Evolutionary conservation across 2,888 invertebrate species (phyloP).

Genomic region (Drosophila ustulata): DNA sequence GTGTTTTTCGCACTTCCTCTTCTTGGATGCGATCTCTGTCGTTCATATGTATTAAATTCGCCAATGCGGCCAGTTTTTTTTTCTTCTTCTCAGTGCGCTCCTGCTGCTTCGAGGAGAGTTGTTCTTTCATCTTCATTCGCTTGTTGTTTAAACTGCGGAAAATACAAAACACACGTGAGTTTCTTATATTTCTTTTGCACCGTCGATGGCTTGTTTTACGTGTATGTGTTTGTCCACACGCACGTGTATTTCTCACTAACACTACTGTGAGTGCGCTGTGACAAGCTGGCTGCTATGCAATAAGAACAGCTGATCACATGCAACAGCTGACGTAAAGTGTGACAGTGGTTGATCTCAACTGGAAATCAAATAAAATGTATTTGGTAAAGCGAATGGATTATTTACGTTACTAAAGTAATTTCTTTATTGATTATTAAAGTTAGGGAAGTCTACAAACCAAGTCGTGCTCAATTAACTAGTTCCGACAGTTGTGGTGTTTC

Average conservation of each 20-base stretch:
- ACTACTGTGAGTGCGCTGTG: neutral
- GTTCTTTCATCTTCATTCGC: constrained; percentile 68
- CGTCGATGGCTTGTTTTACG: neutral
- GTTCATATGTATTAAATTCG: constrained; percentile 87
- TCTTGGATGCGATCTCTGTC: constrained; percentile 86
- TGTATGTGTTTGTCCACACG: neutral
- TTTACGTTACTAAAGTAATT: no score
- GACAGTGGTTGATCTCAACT: no score
- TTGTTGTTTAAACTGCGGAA: constrained; percentile 54
- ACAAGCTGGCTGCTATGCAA: neutral
- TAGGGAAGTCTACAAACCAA: no score
- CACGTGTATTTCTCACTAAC: neutral
- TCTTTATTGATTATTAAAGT: no score
- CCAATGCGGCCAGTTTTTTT: constrained; percentile 88
- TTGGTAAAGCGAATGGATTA: no score
- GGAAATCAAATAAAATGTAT: no score
- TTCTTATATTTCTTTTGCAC: neutral
- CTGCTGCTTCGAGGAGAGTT: constrained; percentile 85
- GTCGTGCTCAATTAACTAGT: neutral
- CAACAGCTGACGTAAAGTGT: neutral
- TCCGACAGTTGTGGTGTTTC: neutral
- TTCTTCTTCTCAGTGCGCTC: constrained; percentile 88
- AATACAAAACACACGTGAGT: constrained; percentile 52
- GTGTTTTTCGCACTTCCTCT: neutral
- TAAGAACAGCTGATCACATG: neutral